Base-by-base conservation (phyloP, 2,797 vertebrate genomes). In the Eulemur coronatus region DNA sequence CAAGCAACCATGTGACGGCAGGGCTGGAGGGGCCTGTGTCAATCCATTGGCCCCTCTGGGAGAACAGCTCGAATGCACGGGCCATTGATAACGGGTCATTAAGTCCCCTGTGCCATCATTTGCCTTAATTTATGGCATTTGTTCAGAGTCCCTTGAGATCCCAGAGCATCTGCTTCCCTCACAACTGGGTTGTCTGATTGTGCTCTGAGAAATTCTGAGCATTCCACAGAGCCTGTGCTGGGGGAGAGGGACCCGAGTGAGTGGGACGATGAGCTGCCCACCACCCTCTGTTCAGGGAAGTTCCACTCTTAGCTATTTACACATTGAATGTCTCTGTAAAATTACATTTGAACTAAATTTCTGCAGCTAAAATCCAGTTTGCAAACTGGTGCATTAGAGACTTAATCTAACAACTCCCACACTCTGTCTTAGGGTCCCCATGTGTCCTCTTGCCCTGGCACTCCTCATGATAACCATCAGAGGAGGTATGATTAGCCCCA, bases 141-240 rank as follows among this genome's bases (percentile, higher is more conserved):
- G 48, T 46, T 65, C 93, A 50, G 33, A 84, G 41, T 55, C 43
- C 28, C 59, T 91, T 55, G 70, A 93, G 75, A 93, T 30, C 38
- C 41, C 55, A n/a, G 30, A 50, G 22, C 33, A 4, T 30, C 41
- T 81, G 43, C 41, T 69, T 61, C 11, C 50, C 67, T 86, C 38
- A 76, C 33, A 59, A 38, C 22, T 33, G 61, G 48, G 38, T 13
- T 41, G 50, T 41, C 43, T 50, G 50, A 38, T 14, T 33, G 24
- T 24, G 35, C 35, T 82, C 52, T 80, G 33, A 84, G 69, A 69
- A 70, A 80, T 59, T 85, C 57, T 73, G n/a, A 13, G 12, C n/a
- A 4, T 35, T 76, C 9, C 33, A 15, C 35, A 61, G 41, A 65
- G 15, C 12, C 10, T 46, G 52, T 50, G 55, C 22, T 70, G 30